These are phyloP conservation scores for Pyrochroa serraticornis DNA, from an alignment of 2,888 invertebrate genomes.

Conservation along the genomic window DNA sequence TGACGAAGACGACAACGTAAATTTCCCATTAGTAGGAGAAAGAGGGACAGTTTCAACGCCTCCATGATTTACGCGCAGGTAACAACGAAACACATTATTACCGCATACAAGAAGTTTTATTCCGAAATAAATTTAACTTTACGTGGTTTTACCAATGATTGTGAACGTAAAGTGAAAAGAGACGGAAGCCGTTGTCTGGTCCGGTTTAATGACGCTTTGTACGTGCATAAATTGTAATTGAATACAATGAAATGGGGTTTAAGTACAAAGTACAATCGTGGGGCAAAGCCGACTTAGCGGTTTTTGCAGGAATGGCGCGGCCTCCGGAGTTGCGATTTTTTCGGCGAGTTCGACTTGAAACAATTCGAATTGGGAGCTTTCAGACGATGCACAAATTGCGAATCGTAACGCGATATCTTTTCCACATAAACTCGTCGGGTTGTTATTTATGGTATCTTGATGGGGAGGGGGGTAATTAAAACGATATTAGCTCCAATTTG, in stretches of 20 bases:
- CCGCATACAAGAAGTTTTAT: not conserved
- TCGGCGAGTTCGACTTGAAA: too few relatives aligned
- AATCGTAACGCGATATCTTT: too few relatives aligned
- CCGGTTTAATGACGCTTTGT: conserved; percentile 12
- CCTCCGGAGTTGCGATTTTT: too few relatives aligned
- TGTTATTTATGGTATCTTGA: too few relatives aligned
- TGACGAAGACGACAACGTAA: conserved; percentile 2
- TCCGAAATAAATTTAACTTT: not conserved
- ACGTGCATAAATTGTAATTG: conserved; percentile 24
- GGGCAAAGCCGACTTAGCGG: conserved; percentile 4
- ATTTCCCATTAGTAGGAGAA: conserved; percentile 3
- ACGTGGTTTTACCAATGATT: conserved; percentile 1
- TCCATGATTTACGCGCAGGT: conserved; percentile 33
- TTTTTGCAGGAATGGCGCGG: too few relatives aligned
- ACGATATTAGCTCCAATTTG: too few relatives aligned
- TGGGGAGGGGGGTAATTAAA: too few relatives aligned
- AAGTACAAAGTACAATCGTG: conserved; percentile 14
- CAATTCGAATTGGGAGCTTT: too few relatives aligned
- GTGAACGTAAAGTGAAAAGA: too few relatives aligned
- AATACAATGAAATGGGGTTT: conserved; percentile 25
- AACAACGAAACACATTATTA: conserved; percentile 15
- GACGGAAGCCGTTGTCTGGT: conserved; percentile 6
- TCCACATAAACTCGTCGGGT: too few relatives aligned
- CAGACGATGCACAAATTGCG: too few relatives aligned
- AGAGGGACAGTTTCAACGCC: conserved; percentile 21